Percentiles rank a stretch among this genome's conserved stretches.
Evolutionary conservation across 2,797 vertebrate species (phyloP).

Genomic region (Taenioides sp.): DNA sequence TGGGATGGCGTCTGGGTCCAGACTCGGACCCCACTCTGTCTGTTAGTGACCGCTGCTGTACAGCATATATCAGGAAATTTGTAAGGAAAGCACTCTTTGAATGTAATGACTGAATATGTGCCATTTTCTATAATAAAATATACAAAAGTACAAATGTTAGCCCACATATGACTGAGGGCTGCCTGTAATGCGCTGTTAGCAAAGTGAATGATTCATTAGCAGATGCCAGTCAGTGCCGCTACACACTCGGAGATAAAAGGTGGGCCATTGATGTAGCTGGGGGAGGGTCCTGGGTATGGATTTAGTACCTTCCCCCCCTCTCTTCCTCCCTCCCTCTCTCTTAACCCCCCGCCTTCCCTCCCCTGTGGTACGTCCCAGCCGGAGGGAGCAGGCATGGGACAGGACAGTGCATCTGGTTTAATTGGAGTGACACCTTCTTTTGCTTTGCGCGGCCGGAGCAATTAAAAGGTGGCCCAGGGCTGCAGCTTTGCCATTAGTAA

Average conservation of each 20-base stretch:
- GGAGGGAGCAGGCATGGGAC: constrained; percentile 54
- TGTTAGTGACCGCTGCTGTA: too few species aligned
- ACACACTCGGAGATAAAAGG: constrained; percentile 45
- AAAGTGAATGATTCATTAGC: constrained; percentile 5
- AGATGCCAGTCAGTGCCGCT: constrained; percentile 13
- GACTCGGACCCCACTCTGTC: too few species aligned
- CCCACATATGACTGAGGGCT: constrained; percentile 8
- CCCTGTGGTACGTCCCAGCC: constrained; percentile 55
- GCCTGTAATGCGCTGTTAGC: constrained; percentile 8
- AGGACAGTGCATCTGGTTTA: constrained; percentile 65
- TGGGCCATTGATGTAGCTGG: constrained; percentile 44
- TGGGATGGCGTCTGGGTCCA: too few species aligned
- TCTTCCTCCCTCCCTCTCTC: constrained; percentile 44
- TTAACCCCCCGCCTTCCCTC: constrained; percentile 33
- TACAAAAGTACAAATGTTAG: constrained; percentile 9
- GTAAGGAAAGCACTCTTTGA: too few species aligned
- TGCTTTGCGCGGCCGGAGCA: constrained; percentile 69
- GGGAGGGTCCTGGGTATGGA: constrained; percentile 41
- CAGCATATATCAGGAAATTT: too few species aligned
- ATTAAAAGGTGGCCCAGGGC: constrained; percentile 78
- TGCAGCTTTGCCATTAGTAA: constrained; percentile 60
- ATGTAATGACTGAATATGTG: neutral
- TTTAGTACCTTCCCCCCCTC: constrained; percentile 37
- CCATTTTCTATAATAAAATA: neutral
- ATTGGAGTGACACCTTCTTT: constrained; percentile 73